Conservation (phyloP, 2,797 vertebrate genomes). For the Phalanger gymnotis region DNA sequence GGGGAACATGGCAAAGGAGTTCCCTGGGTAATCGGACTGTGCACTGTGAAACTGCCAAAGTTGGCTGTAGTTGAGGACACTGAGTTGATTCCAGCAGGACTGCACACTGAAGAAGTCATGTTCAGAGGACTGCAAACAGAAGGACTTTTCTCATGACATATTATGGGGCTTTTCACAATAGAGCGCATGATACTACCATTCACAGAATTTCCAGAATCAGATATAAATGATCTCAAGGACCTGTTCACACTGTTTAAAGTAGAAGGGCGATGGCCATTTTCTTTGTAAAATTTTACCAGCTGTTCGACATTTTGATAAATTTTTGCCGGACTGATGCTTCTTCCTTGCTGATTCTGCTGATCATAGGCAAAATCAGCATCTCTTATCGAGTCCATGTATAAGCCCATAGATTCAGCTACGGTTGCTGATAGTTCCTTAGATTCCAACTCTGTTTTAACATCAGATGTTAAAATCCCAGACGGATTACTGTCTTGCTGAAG, state of each 20-base stretch:
- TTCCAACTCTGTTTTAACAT: slow-evolving; percentile 94
- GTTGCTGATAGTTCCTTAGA: slow-evolving; percentile 98
- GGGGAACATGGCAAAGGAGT: slow-evolving; percentile 88
- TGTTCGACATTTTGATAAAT: slow-evolving; percentile 91
- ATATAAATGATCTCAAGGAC: slow-evolving; percentile 84
- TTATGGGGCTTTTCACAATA: slow-evolving; percentile 86
- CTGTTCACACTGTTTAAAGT: slow-evolving; percentile 82
- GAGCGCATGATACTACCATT: slow-evolving; percentile 87
- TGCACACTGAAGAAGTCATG: slow-evolving; percentile 91
- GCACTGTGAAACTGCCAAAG: slow-evolving; percentile 90
- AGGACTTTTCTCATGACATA: slow-evolving; percentile 89
- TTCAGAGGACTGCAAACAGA: slow-evolving; percentile 92
- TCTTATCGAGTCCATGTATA: slow-evolving; percentile 97
- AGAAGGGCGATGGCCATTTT: slow-evolving; percentile 87
- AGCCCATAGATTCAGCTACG: slow-evolving; percentile 98
- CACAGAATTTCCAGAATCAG: slow-evolving; percentile 85
- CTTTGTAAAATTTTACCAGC: slow-evolving; percentile 87
- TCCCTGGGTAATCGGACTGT: slow-evolving; percentile 92
- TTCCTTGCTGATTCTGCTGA: slow-evolving; percentile 88
- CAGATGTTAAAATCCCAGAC: slow-evolving; percentile 89
- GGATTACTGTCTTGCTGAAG: slow-evolving; percentile 89
- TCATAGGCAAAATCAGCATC: slow-evolving; percentile 94
- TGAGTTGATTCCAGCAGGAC: slow-evolving; percentile 93
- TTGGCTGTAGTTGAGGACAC: slow-evolving; percentile 94
- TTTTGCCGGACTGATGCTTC: slow-evolving; percentile 89